Evolutionary conservation across 2,113 vertebrate species (phyloP), one percentile per base, ranked within the genome.

Genomic region (Antennarius striatus): DNA sequence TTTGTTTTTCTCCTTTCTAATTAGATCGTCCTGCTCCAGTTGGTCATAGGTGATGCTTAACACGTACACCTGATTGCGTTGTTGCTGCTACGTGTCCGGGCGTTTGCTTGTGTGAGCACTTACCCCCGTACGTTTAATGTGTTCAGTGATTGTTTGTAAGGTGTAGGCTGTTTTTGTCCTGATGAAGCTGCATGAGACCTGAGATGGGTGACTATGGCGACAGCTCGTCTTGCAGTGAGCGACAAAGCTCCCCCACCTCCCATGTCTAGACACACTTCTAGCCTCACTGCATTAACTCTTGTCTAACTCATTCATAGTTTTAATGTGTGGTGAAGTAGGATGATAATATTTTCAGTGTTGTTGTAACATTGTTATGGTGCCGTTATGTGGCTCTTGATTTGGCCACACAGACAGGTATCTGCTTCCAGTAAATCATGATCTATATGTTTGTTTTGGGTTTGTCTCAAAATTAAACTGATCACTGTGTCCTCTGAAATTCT

Each of bases 131-230:
- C 68, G 56, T 66, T 56, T 68, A 58, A 64, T 57, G 72, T 51
- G 68, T 67, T 17, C 63, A 28, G 2, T 43, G 49, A 50, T 15
- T n/a, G 54, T 61, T 48, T 59, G 29, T 50, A 10, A 3, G 15
- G 32, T 36, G 30, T 48, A 54, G 64, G 43, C 45, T 86, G 84
- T 86, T 88, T 79, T 79, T 79, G 84, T 82, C 75, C 82, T 59
- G 66, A 74, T 80, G 66, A 74, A 81, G 53, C 63, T 43, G 10
- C 42, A 7, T 43, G 42, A 43, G 68, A 55, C 62, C 62, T 69
- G 67, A 73, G 67, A 79, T 75, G 22, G 40, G 86, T 89, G 85
- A 57, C 86, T 85, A 89, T 88, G 83, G 85, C 62, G 82, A 88
- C 79, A 56, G 68, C 73, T 79, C 69, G 62, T 17, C 77, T 66